Conservation (phyloP, 2,888 invertebrate species). For the Lasioglossum vierecki region DNA sequence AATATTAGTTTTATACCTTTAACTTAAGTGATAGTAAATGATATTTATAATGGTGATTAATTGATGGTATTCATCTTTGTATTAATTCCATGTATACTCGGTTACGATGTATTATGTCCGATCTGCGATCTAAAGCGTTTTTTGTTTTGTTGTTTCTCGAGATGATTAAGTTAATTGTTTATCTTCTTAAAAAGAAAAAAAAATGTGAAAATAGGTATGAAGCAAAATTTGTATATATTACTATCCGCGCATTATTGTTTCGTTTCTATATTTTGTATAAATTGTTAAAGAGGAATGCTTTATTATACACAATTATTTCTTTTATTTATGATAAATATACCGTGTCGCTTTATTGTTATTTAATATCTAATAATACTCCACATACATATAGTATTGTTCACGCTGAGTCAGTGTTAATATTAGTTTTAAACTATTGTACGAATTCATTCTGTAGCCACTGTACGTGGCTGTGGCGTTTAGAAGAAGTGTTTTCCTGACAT, state of each 20-base stretch:
- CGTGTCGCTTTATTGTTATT: slow-evolving; percentile 41
- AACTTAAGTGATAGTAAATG: slow-evolving; percentile 56
- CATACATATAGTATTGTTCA: slow-evolving; percentile 41
- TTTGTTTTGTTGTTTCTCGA: slow-evolving; percentile 39
- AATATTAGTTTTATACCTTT: slow-evolving; percentile 61
- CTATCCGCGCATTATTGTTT: slow-evolving; percentile 46
- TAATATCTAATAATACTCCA: slow-evolving; percentile 38
- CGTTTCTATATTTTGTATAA: slow-evolving; percentile 51
- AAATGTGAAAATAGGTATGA: slow-evolving; percentile 26
- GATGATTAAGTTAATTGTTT: slow-evolving; percentile 24
- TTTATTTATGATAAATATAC: slow-evolving; percentile 45
- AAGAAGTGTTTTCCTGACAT: slow-evolving; percentile 40
- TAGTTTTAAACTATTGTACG: slow-evolving; percentile 42
- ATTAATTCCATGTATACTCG: slow-evolving; percentile 35
- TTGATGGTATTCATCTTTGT: slow-evolving; percentile 44
- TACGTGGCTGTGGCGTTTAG: slow-evolving; percentile 32
- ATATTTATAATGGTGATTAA: slow-evolving; percentile 59
- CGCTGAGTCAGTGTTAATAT: slow-evolving; percentile 29
- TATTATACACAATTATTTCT: slow-evolving; percentile 36
- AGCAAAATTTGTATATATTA: slow-evolving; percentile 53
- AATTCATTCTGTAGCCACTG: slow-evolving; percentile 33
- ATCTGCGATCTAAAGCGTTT: slow-evolving; percentile 30
- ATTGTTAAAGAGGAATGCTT: slow-evolving; percentile 49
- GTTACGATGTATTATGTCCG: slow-evolving; percentile 30
- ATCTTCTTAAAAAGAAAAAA: slow-evolving; percentile 36